Conservation (phyloP, 53 echinoderm and acorn worm species). For the Apostichopus leukothele region DNA sequence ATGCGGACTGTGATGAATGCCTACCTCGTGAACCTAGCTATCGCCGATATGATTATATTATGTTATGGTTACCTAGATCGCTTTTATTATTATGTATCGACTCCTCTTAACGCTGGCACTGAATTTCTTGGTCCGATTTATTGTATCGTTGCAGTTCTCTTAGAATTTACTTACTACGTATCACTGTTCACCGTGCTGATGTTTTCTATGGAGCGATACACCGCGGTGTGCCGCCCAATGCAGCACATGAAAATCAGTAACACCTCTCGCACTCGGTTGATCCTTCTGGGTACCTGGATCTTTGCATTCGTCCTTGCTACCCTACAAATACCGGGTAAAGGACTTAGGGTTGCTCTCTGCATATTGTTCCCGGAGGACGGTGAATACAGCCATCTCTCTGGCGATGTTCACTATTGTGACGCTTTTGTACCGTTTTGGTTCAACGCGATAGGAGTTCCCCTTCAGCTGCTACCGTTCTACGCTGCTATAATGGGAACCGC, state of each 20-base stretch:
- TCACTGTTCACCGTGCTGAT: slow-evolving; percentile 25
- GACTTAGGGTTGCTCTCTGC: background rate
- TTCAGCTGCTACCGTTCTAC: slow-evolving; percentile 27
- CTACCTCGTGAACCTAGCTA: slow-evolving; percentile 35
- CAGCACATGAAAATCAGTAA: slow-evolving; percentile 11
- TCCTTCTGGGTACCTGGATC: slow-evolving; percentile 11
- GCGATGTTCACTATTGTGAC: background rate
- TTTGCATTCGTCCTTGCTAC: background rate
- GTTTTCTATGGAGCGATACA: slow-evolving; percentile 32
- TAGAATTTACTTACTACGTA: slow-evolving; percentile 24
- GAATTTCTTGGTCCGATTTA: slow-evolving; percentile 10
- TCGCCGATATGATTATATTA: slow-evolving; percentile 30
- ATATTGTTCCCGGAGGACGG: slow-evolving; percentile 1
- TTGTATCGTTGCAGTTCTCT: background rate
- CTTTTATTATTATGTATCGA: slow-evolving; percentile 23
- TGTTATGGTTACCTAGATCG: slow-evolving; percentile 28
- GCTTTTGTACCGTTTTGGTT: background rate
- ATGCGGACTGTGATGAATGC: slow-evolving; percentile 36
- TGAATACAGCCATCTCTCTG: background rate
- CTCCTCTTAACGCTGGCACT: slow-evolving; percentile 7
- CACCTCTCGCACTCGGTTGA: background rate
- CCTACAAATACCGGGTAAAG: slow-evolving; percentile 29
- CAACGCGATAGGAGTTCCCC: background rate
- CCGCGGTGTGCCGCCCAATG: slow-evolving; percentile 30
- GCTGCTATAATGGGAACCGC: background rate